Evolutionary conservation across 2,888 invertebrate genomes (phyloP).

Genomic region (Drosophila borealis): DNA sequence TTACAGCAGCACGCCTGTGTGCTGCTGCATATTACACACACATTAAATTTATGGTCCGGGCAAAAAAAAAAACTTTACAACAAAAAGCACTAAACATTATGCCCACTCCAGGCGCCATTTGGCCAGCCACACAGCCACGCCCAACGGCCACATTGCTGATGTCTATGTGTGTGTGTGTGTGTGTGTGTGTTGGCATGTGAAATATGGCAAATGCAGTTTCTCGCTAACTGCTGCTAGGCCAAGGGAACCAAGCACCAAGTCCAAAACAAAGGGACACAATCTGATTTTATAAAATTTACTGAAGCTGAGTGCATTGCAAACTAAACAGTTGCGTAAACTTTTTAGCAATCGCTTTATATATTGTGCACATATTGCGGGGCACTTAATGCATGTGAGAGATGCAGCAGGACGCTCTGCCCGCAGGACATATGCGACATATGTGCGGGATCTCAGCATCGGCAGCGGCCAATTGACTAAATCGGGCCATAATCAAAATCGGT

Average conservation of each 20-base stretch:
- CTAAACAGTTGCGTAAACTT: conserved; percentile 4
- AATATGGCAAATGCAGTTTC: conserved; percentile 44
- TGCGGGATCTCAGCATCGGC: background rate
- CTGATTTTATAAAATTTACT: conserved; percentile 28
- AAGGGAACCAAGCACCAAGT: conserved; percentile 26
- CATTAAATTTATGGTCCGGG: conserved; percentile 70
- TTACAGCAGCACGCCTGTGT: background rate
- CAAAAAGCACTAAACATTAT: conserved; percentile 76
- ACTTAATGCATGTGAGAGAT: background rate
- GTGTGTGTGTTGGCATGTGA: conserved; percentile 27
- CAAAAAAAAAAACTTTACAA: conserved; percentile 62
- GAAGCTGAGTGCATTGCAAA: conserved; percentile 9
- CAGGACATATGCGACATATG: conserved; percentile 5
- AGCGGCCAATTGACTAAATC: conserved; percentile 9
- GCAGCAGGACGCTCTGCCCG: background rate
- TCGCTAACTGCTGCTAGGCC: conserved; percentile 18
- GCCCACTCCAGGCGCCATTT: conserved; percentile 48
- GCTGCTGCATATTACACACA: conserved; percentile 66
- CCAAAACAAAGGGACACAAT: conserved; percentile 16
- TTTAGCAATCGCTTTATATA: background rate
- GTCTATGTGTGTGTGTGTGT: conserved; percentile 6
- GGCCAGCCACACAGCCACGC: conserved; percentile 44
- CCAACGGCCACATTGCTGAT: conserved; percentile 26
- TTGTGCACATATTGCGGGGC: background rate
- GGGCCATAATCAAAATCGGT: conserved; percentile 63